Base-by-base conservation (phyloP, 2,797 vertebrate genomes). In the Notoglanidium macrostoma region DNA sequence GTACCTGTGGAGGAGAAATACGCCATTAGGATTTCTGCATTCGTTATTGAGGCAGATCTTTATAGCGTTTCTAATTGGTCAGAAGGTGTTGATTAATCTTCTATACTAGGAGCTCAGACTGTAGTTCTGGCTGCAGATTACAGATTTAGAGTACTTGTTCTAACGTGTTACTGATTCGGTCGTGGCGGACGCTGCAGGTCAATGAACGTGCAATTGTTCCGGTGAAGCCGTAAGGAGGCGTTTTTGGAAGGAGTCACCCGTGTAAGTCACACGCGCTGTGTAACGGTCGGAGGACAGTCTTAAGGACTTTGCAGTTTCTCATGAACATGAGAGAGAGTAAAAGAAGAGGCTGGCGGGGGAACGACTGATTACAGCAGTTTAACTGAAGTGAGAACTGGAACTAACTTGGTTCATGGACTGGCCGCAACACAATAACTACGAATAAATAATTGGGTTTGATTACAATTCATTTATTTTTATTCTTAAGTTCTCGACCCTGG, bases 1-100 rank as follows among this genome's bases (percentile, higher is more conserved):
- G 98, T 99, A 89, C 98, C 98, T 99, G 84, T 72, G 74, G 83
- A 35, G 88, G 78, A 78, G 81, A 90, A 80, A 84, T 85, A 88
- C 7, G 86, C 0, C 23, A 82, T 19, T 65, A 29, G 29, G 40
- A 65, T 85, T 35, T 35, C 21, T 9, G 26, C 11, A 44, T 26
- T 44, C 44, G 46, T 46, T 46, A 44, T 23, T 23, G 14, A 15
- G 1, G 44, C 11, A 49, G 5, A 12, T 26, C 32, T 51, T 29
- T n/a, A n/a, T n/a, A n/a, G n/a, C n/a, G n/a, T n/a, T n/a, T n/a
- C n/a, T n/a, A n/a, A n/a, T n/a, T n/a, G n/a, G 3, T 44, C 68
- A 23, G 35, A 44, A 11, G 70, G 11, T 26, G 21, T 49, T 49
- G 72, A 74, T 49, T 12, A 2, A 21, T 35, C 9, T 55, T 32